phyloP scores from a whole-genome alignment of 2,888 invertebrate species.

The Spatulosminthurus flaviceps region DNA sequence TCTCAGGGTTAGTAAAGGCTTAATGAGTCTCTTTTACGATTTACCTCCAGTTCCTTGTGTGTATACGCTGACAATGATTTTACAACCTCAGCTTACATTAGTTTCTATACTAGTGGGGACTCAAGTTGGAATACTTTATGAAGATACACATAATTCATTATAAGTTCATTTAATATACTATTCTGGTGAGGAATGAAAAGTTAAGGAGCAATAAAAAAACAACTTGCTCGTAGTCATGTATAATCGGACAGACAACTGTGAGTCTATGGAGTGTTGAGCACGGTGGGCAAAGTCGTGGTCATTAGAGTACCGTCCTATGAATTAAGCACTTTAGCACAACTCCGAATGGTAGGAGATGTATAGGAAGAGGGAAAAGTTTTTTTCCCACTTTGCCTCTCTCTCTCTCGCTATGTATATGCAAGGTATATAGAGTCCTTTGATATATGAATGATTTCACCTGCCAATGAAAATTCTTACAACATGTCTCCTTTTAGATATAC shows the following conservation, averaged over 20 bases:
- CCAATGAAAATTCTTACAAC: conserved; percentile 16
- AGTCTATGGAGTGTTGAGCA: conserved; percentile 27
- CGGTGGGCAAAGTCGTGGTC: conserved; percentile 33
- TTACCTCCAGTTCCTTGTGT: not conserved
- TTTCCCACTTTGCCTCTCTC: too few relatives aligned
- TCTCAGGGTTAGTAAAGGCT: not conserved
- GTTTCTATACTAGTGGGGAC: too few relatives aligned
- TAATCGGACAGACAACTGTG: conserved; percentile 15
- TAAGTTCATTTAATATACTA: conserved; percentile 23
- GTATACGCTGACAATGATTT: too few relatives aligned
- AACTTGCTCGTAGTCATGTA: conserved; percentile 31
- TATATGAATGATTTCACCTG: conserved; percentile 20
- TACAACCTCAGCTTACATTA: too few relatives aligned
- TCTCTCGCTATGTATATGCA: too few relatives aligned
- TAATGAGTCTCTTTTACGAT: conserved; percentile 1
- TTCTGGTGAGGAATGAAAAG: conserved; percentile 19
- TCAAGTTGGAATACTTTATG: not conserved
- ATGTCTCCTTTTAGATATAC: not conserved
- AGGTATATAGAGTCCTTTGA: too few relatives aligned
- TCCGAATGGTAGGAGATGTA: conserved; percentile 28
- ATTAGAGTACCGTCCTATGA: conserved; percentile 19
- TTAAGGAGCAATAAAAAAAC: conserved; percentile 11
- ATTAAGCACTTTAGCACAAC: conserved; percentile 34
- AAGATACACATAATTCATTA: conserved; percentile 23
- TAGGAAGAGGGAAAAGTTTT: conserved; percentile 1